Percentiles rank a stretch among this genome's conserved stretches.
phyloP scores from a whole-genome alignment of 2,113 vertebrate species.

The Megaceryle maxima region DNA sequence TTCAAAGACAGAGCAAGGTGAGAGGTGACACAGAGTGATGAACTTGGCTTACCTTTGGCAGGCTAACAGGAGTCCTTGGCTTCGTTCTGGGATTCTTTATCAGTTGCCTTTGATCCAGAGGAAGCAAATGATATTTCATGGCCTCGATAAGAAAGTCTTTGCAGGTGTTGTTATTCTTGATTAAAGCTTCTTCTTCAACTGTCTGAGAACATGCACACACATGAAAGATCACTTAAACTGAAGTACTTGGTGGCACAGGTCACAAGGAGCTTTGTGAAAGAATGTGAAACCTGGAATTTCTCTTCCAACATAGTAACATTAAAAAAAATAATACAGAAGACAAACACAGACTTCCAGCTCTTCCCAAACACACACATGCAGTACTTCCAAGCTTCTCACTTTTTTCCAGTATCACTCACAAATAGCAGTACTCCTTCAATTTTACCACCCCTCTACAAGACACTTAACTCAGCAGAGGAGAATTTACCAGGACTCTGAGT shows the following conservation, averaged over 20 bases:
- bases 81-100: conserved; percentile 95
- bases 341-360: not conserved
- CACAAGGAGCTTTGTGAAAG: not conserved
- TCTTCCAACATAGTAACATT: not conserved
- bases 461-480: not conserved
- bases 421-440: not conserved
- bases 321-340: not conserved
- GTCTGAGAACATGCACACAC: conserved; percentile 75
- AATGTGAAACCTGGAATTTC: not conserved
- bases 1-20: not conserved
- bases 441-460: not conserved
- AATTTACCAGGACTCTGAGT: not conserved
- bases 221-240: not conserved
- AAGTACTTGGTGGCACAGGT: not conserved
- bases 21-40: not conserved
- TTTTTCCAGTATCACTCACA: not conserved
- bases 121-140: conserved; percentile 97
- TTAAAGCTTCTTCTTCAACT: conserved; percentile 94
- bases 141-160: conserved; percentile 98
- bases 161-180: conserved; percentile 98
- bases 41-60: conserved; percentile 83
- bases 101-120: conserved; percentile 92
- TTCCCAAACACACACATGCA: not conserved
- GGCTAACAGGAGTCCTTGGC: conserved; percentile 90
- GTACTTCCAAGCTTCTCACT: not conserved